Evolutionary conservation across 2,797 vertebrate species (phyloP), one percentile per base, ranked within the genome.

Genomic region (Lindbergichthys nudifrons): DNA sequence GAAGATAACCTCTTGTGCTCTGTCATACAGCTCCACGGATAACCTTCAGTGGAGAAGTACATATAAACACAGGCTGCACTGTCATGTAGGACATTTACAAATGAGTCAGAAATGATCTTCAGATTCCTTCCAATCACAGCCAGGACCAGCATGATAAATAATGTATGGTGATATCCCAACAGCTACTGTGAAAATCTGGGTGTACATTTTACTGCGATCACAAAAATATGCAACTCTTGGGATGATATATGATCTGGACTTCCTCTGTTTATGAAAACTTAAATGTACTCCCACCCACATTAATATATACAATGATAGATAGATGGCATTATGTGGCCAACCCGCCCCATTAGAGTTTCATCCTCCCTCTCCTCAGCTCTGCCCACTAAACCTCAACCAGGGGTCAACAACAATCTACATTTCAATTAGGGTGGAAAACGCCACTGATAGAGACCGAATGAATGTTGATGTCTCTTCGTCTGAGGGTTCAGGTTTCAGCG

Each of bases 371-470:
- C 59, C 52, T 42, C 50, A 1, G 62, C 75, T 62, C 5, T 15
- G 62, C 57, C 70, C 65, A 72, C 64, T 67, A 76, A 82, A 73
- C 75, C 60, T 89, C 81, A 81, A 80, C 88, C 80, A 70, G 62
- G 68, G 92, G 89, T 91, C 85, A 91, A 87, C 84, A 86, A 88
- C 90, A 86, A 92, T 89, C 88, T 86, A 85, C 84, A 90, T 90
- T 90, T 88, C 80, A 92, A 90, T 90, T 85, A 88, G 87, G 90
- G 82, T 76, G 76, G 82, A 89, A 88, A 87, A 88, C 32, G 70
- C 63, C 15, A 70, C 81, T 50, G 80, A 87, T 87, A 59, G 75
- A 86, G 80, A 66, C 56, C 46, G 58, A 81, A 73, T 84, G 78
- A 84, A 81, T 85, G 87, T 75, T 77, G 86, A 90, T 75, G 88